These are phyloP conservation scores for Meloidogyne floridensis DNA, from an alignment of 1,140 invertebrate species.

Conservation along the genomic window DNA sequence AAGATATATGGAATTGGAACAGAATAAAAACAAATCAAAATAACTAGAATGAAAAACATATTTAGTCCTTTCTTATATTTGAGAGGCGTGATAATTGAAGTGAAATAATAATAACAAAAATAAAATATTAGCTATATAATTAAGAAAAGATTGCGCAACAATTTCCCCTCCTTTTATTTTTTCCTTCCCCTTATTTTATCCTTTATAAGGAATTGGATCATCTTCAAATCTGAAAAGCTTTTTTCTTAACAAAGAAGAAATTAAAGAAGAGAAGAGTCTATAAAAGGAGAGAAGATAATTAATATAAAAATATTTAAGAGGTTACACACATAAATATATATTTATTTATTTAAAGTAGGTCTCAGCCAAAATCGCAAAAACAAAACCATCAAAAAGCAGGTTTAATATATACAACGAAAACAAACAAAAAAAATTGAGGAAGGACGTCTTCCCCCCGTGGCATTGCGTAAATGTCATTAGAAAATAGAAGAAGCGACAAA, in stretches of 20 bases:
- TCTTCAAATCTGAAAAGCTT: background rate
- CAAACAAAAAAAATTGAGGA: background rate
- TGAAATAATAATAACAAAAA: background rate
- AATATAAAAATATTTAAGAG: background rate
- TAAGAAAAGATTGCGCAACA: background rate
- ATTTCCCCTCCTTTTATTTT: background rate
- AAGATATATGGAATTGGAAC: no score
- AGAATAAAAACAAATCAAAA: no score
- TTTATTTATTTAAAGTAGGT: background rate
- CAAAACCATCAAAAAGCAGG: background rate
- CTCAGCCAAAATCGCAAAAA: conserved; percentile 5
- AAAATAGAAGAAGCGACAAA: background rate
- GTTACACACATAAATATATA: background rate
- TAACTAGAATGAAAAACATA: no score
- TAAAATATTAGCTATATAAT: background rate
- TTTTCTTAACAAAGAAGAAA: background rate
- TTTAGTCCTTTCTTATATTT: no score
- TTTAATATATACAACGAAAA: background rate
- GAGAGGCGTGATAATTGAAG: background rate
- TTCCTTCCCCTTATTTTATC: background rate
- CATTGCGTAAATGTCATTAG: conserved; percentile 6
- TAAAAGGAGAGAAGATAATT: background rate
- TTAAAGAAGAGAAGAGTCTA: background rate
- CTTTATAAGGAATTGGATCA: conserved; percentile 6
- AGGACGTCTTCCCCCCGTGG: background rate